Base-by-base conservation (phyloP, 1,140 invertebrate species). In the Drosophila guanche region DNA sequence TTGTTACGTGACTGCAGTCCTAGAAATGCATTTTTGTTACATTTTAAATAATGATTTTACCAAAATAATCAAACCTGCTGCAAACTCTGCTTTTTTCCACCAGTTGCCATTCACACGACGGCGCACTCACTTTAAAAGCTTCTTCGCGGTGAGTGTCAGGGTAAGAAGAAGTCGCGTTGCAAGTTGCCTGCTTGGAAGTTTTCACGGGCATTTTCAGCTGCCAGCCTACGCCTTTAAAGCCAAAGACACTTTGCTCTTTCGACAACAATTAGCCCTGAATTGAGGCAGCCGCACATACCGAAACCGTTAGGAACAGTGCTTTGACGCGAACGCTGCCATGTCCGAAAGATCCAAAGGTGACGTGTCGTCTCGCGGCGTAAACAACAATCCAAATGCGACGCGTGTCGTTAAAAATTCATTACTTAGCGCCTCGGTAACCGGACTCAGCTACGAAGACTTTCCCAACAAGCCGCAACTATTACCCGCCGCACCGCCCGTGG, bases 301-400 rank as follows among this genome's bases (percentile, higher is more conserved):
- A 7, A n/a, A 20, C 7, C 14, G 29, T 6, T 37, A 2, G 10
- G 14, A 25, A 37, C 10, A 43, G 14, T 61, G 63, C 43, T 1
- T 5, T 23, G 20, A 27, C 57, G 56, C 55, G 58, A 0, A n/a
- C 22, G 14, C 47, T 29, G 79, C 61, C 29, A 90, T 90, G 89
- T 90, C 89, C 43, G 89, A 90, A 69, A 85, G 83, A 59, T 88
- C 81, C 48, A 90, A 90, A 90, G 89, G 81, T 90, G 89, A 90
- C 89, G 90, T 89, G 89, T 90, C 89, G 75, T 57, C 65, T 65
- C 71, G 73, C 45, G 51, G 73, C 45, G 51, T 86, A 71, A 84
- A 84, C 80, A 85, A 70, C 76, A 78, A 68, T 52, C 40, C 63
- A 40, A 79, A 57, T 55, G 20, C 63, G 16, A 63, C 69, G 75